Evolutionary conservation across 2,888 invertebrate species (phyloP).

Genomic region (Cerastis leucographa): DNA sequence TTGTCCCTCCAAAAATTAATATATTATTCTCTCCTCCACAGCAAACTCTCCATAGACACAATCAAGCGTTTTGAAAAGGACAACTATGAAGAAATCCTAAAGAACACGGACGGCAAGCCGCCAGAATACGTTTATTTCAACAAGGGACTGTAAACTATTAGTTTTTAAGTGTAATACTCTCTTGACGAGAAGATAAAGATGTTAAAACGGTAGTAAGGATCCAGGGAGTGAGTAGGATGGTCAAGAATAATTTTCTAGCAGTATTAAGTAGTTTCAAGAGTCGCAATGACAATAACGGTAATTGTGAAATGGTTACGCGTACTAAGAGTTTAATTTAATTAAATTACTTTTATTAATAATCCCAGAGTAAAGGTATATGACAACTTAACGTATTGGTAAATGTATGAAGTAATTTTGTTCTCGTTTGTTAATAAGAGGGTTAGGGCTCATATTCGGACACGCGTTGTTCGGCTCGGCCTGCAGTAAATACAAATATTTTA

Average conservation of each 20-base stretch:
- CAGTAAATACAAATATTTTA: too few relatives aligned
- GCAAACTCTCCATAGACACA: conserved; percentile 93
- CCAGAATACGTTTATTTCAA: conserved; percentile 96
- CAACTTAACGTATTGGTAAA: too few relatives aligned
- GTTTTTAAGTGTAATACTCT: conserved; percentile 26
- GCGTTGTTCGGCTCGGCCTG: too few relatives aligned
- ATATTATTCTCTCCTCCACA: conserved; percentile 79
- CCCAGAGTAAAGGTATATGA: too few relatives aligned
- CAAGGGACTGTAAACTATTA: conserved; percentile 94
- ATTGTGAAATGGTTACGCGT: too few relatives aligned
- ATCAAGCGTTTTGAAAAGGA: conserved; percentile 94
- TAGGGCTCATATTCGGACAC: too few relatives aligned
- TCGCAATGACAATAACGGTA: too few relatives aligned
- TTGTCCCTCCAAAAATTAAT: background rate
- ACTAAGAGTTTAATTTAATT: too few relatives aligned
- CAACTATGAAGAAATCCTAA: conserved; percentile 92
- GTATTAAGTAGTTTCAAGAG: background rate
- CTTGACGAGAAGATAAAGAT: background rate
- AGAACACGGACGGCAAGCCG: conserved; percentile 92
- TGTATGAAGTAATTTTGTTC: too few relatives aligned
- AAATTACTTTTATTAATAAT: too few relatives aligned
- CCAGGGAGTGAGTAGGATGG: conserved; percentile 13
- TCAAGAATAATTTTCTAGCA: conserved; percentile 19
- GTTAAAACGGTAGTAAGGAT: conserved; percentile 8
- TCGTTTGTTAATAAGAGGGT: too few relatives aligned